A percentile compares a stretch with the other conserved stretches of the same genome.
Conservation (phyloP, 2,113 vertebrate genomes). For the Pterocles burchelli region DNA sequence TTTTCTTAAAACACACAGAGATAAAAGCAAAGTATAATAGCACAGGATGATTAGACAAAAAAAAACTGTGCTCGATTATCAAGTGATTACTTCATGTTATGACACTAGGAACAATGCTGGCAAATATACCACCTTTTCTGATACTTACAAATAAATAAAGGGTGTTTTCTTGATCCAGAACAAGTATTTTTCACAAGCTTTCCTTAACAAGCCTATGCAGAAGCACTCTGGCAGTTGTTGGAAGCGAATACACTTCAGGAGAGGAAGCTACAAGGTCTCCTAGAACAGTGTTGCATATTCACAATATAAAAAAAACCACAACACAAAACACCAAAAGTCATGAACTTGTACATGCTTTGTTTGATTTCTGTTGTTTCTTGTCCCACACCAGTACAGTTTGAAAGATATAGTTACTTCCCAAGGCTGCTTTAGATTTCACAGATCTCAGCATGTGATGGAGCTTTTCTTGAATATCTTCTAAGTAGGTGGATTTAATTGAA, state of each 20-base stretch:
- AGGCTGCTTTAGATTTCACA: constrained; percentile 8
- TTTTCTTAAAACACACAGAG: background rate
- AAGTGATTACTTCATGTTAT: background rate
- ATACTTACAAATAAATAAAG: background rate
- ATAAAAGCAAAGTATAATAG: background rate
- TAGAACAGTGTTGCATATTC: background rate
- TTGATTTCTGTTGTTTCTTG: background rate
- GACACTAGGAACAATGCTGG: background rate
- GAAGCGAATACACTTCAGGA: background rate
- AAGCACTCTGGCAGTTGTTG: background rate
- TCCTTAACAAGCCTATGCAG: background rate
- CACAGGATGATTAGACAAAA: background rate
- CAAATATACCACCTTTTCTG: background rate
- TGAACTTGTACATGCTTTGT: background rate
- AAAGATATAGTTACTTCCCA: background rate
- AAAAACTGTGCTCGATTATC: background rate
- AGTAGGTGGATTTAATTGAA: background rate
- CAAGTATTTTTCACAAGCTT: background rate
- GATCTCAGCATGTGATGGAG: constrained; percentile 12
- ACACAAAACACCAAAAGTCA: background rate
- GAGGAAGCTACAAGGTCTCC: background rate
- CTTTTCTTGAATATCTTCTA: constrained; percentile 19
- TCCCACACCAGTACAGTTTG: background rate
- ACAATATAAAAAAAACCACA: background rate
- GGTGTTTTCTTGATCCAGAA: background rate